Conservation (phyloP, 2,797 vertebrate genomes). For the Coregonus ussuriensis region DNA sequence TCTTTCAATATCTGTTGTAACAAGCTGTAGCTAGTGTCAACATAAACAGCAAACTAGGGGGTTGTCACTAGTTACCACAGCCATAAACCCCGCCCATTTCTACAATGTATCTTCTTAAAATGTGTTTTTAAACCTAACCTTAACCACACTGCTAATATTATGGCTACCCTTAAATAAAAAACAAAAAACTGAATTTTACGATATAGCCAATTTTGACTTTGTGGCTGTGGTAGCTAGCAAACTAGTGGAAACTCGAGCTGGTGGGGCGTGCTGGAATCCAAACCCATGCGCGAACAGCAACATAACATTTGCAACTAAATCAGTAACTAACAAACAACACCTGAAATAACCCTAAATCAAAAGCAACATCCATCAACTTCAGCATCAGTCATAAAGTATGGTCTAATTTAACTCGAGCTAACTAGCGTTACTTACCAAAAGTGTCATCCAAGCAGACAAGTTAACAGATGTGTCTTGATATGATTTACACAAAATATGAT, state of each 20-base stretch:
- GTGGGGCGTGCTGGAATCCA: neutral
- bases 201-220: too few relatives aligned
- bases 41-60: too few relatives aligned
- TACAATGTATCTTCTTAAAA: too few relatives aligned
- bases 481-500: neutral
- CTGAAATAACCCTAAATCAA: neutral
- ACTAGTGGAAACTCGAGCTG: too few relatives aligned
- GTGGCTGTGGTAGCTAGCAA: neutral
- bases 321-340: neutral
- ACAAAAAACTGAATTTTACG: too few relatives aligned
- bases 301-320: neutral
- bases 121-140: too few relatives aligned
- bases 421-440: neutral
- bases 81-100: too few relatives aligned
- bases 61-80: too few relatives aligned
- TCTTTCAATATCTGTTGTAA: too few relatives aligned
- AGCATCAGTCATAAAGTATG: neutral
- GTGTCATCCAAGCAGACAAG: neutral
- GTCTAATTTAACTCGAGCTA: neutral
- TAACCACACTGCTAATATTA: too few relatives aligned
- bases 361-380: neutral
- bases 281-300: neutral
- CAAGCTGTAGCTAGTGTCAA: too few relatives aligned
- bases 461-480: neutral
- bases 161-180: too few relatives aligned